phyloP scores from a whole-genome alignment of 92 coral and sea anemone species.

The Porites rus region DNA sequence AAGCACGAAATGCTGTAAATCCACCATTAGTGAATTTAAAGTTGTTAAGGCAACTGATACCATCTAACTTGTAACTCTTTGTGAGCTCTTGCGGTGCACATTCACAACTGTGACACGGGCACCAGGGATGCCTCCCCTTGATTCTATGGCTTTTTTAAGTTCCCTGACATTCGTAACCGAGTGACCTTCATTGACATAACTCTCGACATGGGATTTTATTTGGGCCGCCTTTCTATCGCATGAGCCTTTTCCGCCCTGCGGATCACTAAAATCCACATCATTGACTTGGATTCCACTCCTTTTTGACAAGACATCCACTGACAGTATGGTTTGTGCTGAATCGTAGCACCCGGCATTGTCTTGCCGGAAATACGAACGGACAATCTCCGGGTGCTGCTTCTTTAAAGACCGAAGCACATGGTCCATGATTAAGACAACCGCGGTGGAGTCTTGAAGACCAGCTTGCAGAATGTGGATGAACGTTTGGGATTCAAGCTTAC shows the following conservation, averaged over 20 bases:
- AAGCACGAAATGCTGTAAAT: no score
- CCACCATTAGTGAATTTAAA: no score
- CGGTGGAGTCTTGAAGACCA: constrained; percentile 37
- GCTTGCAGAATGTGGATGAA: constrained; percentile 34
- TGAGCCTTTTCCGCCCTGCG: constrained; percentile 36
- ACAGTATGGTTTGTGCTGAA: constrained; percentile 43
- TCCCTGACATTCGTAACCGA: constrained; percentile 22
- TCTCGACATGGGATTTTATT: constrained; percentile 30
- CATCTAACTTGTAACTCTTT: no score
- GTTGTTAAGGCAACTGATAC: no score
- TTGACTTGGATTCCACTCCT: constrained; percentile 27
- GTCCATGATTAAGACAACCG: constrained; percentile 53
- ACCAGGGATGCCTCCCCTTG: no score
- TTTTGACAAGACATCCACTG: constrained; percentile 24
- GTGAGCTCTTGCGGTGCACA: no score
- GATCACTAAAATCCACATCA: constrained; percentile 50
- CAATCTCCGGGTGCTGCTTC: constrained; percentile 47
- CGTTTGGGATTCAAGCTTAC: constrained; percentile 41
- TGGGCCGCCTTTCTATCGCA: constrained; percentile 36
- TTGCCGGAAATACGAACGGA: constrained; percentile 34
- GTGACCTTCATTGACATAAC: constrained; percentile 37
- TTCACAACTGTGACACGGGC: no score
- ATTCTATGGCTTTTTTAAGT: constrained; percentile 27
- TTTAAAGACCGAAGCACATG: constrained; percentile 54
- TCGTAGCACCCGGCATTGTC: constrained; percentile 40